These are phyloP conservation scores for Vanacampus margaritifer DNA, from an alignment of 2,113 vertebrate species.

Conservation along the genomic window DNA sequence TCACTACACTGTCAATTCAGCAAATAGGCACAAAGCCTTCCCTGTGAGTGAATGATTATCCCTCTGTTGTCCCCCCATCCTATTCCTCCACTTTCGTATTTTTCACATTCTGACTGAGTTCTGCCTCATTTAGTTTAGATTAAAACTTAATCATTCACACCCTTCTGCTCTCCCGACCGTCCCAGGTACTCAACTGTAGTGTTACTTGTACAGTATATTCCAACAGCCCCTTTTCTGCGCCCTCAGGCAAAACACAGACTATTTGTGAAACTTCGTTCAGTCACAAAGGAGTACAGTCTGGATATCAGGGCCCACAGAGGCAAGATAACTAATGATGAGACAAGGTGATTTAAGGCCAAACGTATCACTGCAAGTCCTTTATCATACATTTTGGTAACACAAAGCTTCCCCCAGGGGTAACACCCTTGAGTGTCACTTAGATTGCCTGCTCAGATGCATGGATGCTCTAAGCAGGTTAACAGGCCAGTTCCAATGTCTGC, in stretches of 20 bases:
- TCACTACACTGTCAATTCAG: conserved; percentile 47
- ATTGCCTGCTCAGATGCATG: conserved; percentile 44
- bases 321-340: conserved; percentile 53
- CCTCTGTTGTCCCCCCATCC: conserved; percentile 41
- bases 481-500: conserved; percentile 28
- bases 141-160: conserved; percentile 9
- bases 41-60: conserved; percentile 41
- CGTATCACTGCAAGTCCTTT: conserved; percentile 10
- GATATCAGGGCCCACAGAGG: conserved; percentile 16
- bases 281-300: conserved; percentile 43
- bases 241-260: conserved; percentile 33
- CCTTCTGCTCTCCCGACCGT: conserved; percentile 11
- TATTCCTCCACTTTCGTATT: conserved; percentile 22
- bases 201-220: neutral
- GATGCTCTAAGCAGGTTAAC: conserved; percentile 52
- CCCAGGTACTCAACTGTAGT: conserved; percentile 26
- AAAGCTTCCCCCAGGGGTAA: conserved; percentile 20
- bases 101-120: conserved; percentile 14
- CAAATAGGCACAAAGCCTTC: conserved; percentile 29
- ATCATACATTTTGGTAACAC: conserved; percentile 29
- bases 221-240: conserved; percentile 42
- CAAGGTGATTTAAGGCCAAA: conserved; percentile 28
- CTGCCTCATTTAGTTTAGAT: conserved; percentile 32
- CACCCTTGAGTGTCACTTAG: conserved; percentile 56
- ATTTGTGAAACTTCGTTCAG: conserved; percentile 53